phyloP scores from a whole-genome alignment of 2,113 vertebrate species.

The Dasyprocta punctata region DNA sequence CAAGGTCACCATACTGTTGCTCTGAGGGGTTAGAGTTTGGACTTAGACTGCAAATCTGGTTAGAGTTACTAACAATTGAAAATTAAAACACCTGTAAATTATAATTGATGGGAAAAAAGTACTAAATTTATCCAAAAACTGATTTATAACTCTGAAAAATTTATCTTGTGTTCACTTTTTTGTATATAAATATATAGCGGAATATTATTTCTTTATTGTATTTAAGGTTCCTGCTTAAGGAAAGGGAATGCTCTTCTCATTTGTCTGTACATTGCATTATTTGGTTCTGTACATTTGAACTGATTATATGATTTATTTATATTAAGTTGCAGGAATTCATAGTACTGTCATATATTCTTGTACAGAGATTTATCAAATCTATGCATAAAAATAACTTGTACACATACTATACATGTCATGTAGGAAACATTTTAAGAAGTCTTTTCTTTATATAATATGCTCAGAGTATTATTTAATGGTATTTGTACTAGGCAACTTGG shows the following conservation, averaged over 20 bases:
- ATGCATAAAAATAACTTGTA: neutral
- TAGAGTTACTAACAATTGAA: neutral
- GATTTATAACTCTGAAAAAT: neutral
- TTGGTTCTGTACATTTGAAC: neutral
- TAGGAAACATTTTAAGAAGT: neutral
- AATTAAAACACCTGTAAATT: neutral
- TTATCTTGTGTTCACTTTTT: neutral
- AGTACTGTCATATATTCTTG: neutral
- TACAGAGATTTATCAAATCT: neutral
- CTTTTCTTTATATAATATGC: neutral
- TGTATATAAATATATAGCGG: neutral
- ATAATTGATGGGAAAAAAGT: neutral
- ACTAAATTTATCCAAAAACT: neutral
- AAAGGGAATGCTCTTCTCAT: neutral
- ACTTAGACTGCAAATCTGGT: neutral
- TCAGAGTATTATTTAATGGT: neutral
- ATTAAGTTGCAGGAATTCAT: neutral
- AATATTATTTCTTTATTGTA: conserved; percentile 1
- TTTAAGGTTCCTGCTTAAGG: neutral
- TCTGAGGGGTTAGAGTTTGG: neutral
- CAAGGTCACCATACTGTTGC: neutral
- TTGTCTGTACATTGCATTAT: neutral
- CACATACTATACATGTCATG: neutral
- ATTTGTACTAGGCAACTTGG: neutral
- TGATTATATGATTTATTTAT: neutral